Conservation (phyloP, 2,113 vertebrate species). For the Nymphicus hollandicus region DNA sequence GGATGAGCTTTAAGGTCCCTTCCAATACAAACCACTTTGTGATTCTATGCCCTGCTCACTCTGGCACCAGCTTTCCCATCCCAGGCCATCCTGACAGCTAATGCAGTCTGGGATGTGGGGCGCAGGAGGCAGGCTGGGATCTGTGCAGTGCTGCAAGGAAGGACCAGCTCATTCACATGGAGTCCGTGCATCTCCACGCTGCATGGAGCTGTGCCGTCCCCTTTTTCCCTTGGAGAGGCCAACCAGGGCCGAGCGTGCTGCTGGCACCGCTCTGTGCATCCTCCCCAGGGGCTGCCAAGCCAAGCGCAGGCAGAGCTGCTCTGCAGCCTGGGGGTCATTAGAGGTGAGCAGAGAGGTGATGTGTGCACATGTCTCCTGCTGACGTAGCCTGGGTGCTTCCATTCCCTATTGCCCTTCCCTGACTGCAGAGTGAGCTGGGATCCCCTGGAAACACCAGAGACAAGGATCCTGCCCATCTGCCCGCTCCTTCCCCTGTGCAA, state of each 20-base stretch:
- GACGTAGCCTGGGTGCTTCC: rapidly evolving
- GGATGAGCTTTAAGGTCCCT: neutral
- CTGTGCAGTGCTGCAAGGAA: neutral
- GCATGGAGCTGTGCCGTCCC: neutral
- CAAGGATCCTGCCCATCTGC: rapidly evolving
- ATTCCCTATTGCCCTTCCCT: neutral
- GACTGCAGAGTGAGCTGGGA: rapidly evolving
- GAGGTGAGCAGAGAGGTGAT: neutral
- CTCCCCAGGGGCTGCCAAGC: neutral
- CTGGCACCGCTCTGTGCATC: neutral
- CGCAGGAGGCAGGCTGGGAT: neutral
- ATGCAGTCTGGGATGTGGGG: neutral
- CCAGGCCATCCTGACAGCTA: rapidly evolving
- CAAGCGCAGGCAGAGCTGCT: neutral
- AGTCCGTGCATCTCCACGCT: neutral
- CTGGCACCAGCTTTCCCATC: neutral
- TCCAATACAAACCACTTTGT: neutral
- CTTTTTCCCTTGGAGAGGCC: neutral
- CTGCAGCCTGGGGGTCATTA: neutral
- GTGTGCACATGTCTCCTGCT: neutral
- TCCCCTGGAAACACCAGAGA: neutral
- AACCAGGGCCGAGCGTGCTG: neutral
- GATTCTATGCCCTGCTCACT: rapidly evolving
- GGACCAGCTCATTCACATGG: rapidly evolving
- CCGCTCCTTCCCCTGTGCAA: neutral